Evolutionary conservation across 2,113 vertebrate species (phyloP).

Genomic region (Verasper variegatus): DNA sequence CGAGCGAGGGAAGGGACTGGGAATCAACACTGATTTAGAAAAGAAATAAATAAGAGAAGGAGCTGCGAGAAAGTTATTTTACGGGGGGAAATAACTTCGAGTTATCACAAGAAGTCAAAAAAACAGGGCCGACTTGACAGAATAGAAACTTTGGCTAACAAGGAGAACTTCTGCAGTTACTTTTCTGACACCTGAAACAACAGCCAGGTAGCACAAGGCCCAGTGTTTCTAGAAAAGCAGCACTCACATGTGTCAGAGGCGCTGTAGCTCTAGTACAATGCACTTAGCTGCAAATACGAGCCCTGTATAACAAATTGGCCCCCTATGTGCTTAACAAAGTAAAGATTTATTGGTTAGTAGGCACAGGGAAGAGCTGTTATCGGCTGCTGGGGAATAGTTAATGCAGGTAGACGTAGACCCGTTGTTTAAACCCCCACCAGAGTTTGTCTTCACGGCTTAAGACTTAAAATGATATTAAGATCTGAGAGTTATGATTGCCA

Average conservation of each 20-base stretch:
- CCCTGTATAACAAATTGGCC: conserved; percentile 45
- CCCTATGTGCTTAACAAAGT: conserved; percentile 62
- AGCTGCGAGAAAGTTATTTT: not conserved
- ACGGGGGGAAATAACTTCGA: conserved; percentile 23
- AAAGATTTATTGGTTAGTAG: conserved; percentile 67
- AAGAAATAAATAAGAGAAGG: not conserved
- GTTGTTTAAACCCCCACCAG: conserved; percentile 67
- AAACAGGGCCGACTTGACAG: not conserved
- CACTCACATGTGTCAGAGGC: conserved; percentile 4
- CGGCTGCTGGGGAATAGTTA: conserved; percentile 58
- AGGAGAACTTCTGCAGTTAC: conserved; percentile 1
- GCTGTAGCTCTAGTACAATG: conserved; percentile 8
- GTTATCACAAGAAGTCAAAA: not conserved
- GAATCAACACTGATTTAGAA: conserved; percentile 12
- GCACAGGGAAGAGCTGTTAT: conserved; percentile 53
- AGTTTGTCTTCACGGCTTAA: conserved; percentile 48
- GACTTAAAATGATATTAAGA: conserved; percentile 62
- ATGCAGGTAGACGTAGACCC: conserved; percentile 55
- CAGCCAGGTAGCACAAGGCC: not conserved
- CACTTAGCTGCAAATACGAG: conserved; percentile 45
- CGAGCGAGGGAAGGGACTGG: not conserved
- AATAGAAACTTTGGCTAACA: not conserved
- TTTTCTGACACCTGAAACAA: conserved; percentile 2
- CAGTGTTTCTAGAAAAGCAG: not conserved
- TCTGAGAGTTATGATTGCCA: conserved; percentile 46